A percentile compares a stretch with the other conserved stretches of the same genome.
These are phyloP conservation scores for Gila robusta DNA, from an alignment of 2,797 vertebrate species.

Conservation along the genomic window DNA sequence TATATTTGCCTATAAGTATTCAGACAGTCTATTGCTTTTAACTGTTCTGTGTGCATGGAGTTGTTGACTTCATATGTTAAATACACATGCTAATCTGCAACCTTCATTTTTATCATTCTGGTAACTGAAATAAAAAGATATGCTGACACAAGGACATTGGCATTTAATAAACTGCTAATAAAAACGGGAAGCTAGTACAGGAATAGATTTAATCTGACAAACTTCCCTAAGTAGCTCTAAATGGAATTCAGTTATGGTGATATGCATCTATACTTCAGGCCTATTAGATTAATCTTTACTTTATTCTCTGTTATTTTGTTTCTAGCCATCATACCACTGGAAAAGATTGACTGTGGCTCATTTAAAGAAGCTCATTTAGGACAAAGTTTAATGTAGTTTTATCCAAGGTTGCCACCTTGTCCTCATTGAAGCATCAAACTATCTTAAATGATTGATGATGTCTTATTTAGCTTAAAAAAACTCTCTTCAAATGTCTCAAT, in stretches of 20 bases:
- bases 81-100: neutral
- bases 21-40: neutral
- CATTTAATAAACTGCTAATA: slow-evolving; percentile 13
- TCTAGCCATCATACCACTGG: neutral
- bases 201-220: neutral
- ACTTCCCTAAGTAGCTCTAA: neutral
- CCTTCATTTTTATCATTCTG: neutral
- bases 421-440: neutral
- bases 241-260: neutral
- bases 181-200: neutral
- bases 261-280: neutral
- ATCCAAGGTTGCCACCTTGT: neutral
- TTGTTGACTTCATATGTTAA: neutral
- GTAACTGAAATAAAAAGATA: neutral
- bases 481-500: neutral
- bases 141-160: neutral
- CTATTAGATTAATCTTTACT: neutral
- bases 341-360: neutral
- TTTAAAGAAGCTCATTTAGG: slow-evolving; percentile 9
- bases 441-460: neutral
- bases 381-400: neutral
- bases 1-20: neutral
- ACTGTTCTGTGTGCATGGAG: neutral
- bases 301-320: neutral
- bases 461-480: neutral